phyloP scores from a whole-genome alignment of 2,113 vertebrate genomes.

The Felis chaus region DNA sequence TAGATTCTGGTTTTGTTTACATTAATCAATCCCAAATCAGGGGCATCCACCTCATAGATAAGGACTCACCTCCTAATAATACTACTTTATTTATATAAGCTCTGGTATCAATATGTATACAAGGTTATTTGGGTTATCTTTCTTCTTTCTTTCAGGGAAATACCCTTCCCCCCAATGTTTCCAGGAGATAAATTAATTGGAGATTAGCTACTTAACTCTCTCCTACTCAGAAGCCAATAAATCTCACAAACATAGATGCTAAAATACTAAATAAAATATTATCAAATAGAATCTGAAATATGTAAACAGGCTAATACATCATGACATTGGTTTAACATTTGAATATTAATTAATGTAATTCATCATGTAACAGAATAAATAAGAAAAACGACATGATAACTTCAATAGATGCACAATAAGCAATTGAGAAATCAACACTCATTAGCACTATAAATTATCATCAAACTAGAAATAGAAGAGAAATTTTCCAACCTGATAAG shows the following conservation, averaged over 20 bases:
- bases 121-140: background rate
- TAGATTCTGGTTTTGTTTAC: constrained; percentile 15
- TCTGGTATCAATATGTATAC: background rate
- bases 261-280: constrained; percentile 3
- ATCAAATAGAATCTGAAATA: background rate
- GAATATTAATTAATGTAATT: constrained; percentile 30
- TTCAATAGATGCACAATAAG: background rate
- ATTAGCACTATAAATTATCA: constrained; percentile 21
- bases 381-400: background rate
- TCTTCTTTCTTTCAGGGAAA: background rate
- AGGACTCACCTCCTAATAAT: background rate
- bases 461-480: constrained; percentile 6
- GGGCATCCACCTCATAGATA: background rate
- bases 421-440: background rate
- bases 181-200: background rate
- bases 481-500: background rate
- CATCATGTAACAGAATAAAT: background rate
- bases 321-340: constrained; percentile 26
- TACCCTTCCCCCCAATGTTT: background rate
- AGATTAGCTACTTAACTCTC: background rate
- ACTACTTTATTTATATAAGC: background rate
- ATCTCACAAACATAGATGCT: background rate
- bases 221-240: background rate
- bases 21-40: background rate
- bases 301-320: background rate